Evolutionary conservation across 2,888 invertebrate species (phyloP).

Genomic region (Protonemura montana): DNA sequence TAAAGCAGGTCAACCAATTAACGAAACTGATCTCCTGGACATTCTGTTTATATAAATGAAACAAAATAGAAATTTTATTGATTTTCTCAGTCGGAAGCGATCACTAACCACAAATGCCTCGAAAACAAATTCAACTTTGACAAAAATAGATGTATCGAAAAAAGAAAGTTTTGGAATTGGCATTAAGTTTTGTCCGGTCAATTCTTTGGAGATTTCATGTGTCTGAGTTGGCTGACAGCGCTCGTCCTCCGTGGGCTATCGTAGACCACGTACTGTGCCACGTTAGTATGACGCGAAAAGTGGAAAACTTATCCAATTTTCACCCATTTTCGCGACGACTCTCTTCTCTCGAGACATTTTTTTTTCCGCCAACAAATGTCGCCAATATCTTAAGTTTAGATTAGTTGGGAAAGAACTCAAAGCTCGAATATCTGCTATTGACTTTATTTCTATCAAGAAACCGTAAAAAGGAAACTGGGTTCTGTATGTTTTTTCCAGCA

Average conservation of each 20-base stretch:
- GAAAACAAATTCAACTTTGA: not conserved
- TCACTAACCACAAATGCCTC: not conserved
- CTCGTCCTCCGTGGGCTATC: not conserved
- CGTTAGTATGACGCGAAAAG: not conserved
- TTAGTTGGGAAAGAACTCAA: not conserved
- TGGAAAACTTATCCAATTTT: slow-evolving; percentile 12
- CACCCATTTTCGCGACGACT: not conserved
- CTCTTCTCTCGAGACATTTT: slow-evolving; percentile 1
- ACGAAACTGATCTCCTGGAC: too few species aligned
- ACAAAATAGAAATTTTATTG: not conserved
- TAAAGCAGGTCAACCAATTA: too few species aligned
- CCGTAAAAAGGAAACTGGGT: not conserved
- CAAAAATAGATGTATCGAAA: not conserved
- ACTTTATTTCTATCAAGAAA: not conserved
- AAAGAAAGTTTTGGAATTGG: not conserved
- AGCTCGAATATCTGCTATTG: slow-evolving; percentile 12
- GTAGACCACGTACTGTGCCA: not conserved
- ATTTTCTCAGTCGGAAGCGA: not conserved
- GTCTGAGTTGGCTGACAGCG: not conserved
- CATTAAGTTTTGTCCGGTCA: not conserved
- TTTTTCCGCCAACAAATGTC: slow-evolving; percentile 2
- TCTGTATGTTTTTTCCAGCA: not conserved
- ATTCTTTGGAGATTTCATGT: not conserved
- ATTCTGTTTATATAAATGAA: too few species aligned
- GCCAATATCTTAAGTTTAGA: slow-evolving; percentile 12